Evolutionary conservation across 2,888 invertebrate genomes (phyloP), one percentile per base, ranked within the genome.

Genomic region (Lamproptera curius): DNA sequence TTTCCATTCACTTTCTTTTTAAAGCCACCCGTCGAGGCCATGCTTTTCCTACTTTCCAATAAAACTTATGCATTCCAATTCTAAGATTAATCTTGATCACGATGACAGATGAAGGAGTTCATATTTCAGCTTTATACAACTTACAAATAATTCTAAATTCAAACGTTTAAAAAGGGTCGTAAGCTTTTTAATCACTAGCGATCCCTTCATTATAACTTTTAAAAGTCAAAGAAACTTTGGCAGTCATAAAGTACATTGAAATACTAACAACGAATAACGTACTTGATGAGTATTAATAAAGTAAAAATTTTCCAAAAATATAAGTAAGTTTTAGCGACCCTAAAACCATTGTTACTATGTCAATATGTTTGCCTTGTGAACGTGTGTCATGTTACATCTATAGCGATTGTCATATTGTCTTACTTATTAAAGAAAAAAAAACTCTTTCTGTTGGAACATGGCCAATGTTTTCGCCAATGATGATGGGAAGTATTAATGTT

Each of bases 21-120:
- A 48, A 56, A 67, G 66, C 62, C 70, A 73, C 71, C 75, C 76
- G 71, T 71, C 65, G 67, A 64, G 57, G 52, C 51, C 52, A 40
- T 78, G 84, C 75, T 85, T 85, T 83, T 81, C 77, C 79, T 83
- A 84, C 82, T 81, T 84, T 73, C 80, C 73, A 70, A 77, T 76
- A 62, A 72, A 76, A 76, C 70, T 79, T 80, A 70, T 73, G 73
- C 73, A 79, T 77, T 73, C 73, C 72, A 52, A 62, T 63, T 59
- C 53, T 50, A 58, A 64, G 52, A 58, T 61, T 53, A 53, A 53
- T 54, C 54, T 41, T 49, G 50, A 50, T 47, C 53, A 38, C 35
- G 47, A 48, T 47, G 45, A 53, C 46, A 39, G 60, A 51, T 56
- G 61, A 14, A 38, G 60, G 57, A 62, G 63, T 59, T 58, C 61